These are phyloP conservation scores for Nemurella pictetii DNA, from an alignment of 2,888 invertebrate species.

Conservation along the genomic window DNA sequence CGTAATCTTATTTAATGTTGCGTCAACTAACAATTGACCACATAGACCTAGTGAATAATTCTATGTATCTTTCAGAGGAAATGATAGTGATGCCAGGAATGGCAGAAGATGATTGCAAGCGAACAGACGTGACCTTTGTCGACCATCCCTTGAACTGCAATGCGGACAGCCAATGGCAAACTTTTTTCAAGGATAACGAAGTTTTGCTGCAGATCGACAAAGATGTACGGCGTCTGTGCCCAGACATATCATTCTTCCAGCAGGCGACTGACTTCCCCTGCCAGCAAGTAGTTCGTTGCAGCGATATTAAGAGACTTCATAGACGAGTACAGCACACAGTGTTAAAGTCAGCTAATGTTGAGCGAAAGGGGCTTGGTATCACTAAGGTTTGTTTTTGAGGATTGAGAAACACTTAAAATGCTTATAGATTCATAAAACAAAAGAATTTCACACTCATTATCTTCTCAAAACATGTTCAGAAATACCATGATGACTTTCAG, in stretches of 20 bases:
- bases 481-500: too few relatives aligned
- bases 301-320: constrained; percentile 81
- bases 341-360: constrained; percentile 84
- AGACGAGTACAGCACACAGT: constrained; percentile 85
- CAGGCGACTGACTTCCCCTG: constrained; percentile 91
- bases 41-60: not conserved
- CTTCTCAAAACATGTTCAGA: too few relatives aligned
- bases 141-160: constrained; percentile 95
- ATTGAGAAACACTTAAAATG: not conserved
- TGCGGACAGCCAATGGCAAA: constrained; percentile 94
- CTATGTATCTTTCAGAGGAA: constrained; percentile 64
- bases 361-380: constrained; percentile 83
- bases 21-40: not conserved
- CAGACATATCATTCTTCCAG: constrained; percentile 98
- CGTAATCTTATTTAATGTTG: constrained; percentile 38
- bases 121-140: constrained; percentile 60
- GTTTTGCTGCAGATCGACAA: constrained; percentile 97
- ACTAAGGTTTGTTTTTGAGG: constrained; percentile 70
- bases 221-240: constrained; percentile 89
- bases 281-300: constrained; percentile 74
- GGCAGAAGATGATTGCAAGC: constrained; percentile 53
- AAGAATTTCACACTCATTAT: too few relatives aligned
- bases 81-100: constrained; percentile 83
- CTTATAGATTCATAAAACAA: too few relatives aligned
- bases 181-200: constrained; percentile 96